Percentiles rank a stretch among this genome's conserved stretches.
Evolutionary conservation across 2,888 invertebrate genomes (phyloP).

Genomic region (Pachymerium ferrugineum): DNA sequence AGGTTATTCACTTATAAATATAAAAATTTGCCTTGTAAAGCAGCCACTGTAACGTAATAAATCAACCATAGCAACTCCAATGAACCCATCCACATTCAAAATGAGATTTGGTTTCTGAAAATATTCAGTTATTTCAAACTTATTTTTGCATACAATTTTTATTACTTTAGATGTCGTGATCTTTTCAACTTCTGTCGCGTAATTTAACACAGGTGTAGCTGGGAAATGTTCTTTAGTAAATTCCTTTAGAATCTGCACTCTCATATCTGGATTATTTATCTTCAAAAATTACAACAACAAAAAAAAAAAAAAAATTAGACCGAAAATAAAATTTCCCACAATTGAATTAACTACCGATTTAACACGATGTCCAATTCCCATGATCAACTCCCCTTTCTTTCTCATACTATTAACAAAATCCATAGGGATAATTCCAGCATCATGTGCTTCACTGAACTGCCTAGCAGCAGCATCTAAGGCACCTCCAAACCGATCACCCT

Average conservation of each 20-base stretch:
- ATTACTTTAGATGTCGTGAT: constrained; percentile 87
- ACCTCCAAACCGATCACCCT: constrained; percentile 98
- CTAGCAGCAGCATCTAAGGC: constrained; percentile 96
- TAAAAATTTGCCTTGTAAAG: constrained; percentile 70
- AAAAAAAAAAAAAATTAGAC: not conserved
- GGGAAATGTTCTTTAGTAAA: constrained; percentile 93
- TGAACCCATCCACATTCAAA: constrained; percentile 97
- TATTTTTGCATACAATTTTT: not conserved
- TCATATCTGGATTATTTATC: constrained; percentile 97
- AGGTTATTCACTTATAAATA: not conserved
- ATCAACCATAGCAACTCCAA: constrained; percentile 96
- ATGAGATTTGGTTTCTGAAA: constrained; percentile 93
- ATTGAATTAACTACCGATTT: constrained; percentile 54
- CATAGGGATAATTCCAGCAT: constrained; percentile 87
- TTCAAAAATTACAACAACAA: constrained; percentile 42
- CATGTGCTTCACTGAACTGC: constrained; percentile 95
- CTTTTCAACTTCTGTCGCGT: constrained; percentile 96
- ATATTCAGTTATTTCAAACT: not conserved
- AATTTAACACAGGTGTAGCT: constrained; percentile 84
- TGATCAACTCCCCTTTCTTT: constrained; percentile 93
- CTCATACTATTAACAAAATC: constrained; percentile 98
- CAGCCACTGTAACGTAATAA: constrained; percentile 88
- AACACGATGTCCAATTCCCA: constrained; percentile 95
- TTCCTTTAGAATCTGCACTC: constrained; percentile 94
- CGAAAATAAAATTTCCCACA: not conserved